These are phyloP conservation scores for Ptychochromis oligacanthus DNA, from an alignment of 2,113 vertebrate genomes.

Conservation along the genomic window DNA sequence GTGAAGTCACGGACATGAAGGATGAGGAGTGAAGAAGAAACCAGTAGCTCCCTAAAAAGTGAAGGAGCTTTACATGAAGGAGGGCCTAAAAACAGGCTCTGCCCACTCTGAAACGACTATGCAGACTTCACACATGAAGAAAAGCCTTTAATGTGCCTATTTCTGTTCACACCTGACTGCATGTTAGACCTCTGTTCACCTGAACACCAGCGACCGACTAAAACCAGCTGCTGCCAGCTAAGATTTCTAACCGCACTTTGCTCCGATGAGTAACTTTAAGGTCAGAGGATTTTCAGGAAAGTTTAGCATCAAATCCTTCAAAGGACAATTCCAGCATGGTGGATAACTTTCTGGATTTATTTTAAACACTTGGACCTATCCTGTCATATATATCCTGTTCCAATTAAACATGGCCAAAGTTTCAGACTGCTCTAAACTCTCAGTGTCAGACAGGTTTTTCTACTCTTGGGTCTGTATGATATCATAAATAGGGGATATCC, in stretches of 20 bases:
- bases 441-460: neutral
- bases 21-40: neutral
- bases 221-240: constrained; percentile 4
- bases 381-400: neutral
- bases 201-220: neutral
- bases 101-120: constrained; percentile 40
- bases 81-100: neutral
- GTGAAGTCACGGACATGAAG: constrained; percentile 24
- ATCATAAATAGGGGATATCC: neutral
- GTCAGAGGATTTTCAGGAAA: neutral
- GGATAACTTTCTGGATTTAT: neutral
- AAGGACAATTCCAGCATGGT: constrained; percentile 2
- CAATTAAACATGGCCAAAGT: neutral
- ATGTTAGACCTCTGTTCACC: neutral
- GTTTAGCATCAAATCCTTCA: neutral
- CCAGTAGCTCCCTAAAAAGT: neutral
- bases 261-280: neutral
- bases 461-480: neutral
- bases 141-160: constrained; percentile 24
- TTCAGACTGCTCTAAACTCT: neutral
- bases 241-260: neutral
- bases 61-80: constrained; percentile 6
- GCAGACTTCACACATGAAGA: constrained; percentile 41
- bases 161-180: neutral
- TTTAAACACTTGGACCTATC: neutral